Evolutionary conservation across 1,140 invertebrate genomes (phyloP), one percentile per base, ranked within the genome.

Genomic region (Achroia grisella): DNA sequence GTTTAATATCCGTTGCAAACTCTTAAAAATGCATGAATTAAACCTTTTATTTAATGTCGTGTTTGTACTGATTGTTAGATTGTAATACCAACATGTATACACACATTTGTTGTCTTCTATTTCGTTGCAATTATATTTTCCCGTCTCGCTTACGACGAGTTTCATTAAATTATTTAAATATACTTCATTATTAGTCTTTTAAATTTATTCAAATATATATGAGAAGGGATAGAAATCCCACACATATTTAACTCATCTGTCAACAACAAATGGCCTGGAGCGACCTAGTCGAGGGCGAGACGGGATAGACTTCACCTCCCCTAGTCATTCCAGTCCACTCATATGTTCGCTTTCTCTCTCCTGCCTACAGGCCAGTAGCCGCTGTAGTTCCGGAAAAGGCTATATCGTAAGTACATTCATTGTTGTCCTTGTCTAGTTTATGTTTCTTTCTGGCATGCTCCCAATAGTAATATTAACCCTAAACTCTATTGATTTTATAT

Each of bases 381-480:
- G 92, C 88, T 93, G 92, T 89, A 93, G 92, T 89, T 93, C 92
- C 88, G 92, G 92, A 89, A 93, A 93, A 91, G 92, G 92, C 90
- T 93, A 93, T 93, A 93, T 93, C 91, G 92, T 93, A 89, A 93
- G 92, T 93, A 89, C 87, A 67, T 67, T 82, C 67, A 74, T 62
- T 78, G 70, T 75, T 81, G 68, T 72, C 72, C 48, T 62, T 65
- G 57, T 75, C 59, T 71, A 64, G 39, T 53, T 45, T 55, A 44
- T 23, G 17, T 23, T 11, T 34, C 8, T 37, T 37, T 37, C 12
- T n/a, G 14, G 35, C 35, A 37, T 37, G 35, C 14, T 37, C 8
- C 11, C 35, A 34, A 12, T 11, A 11, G 5, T 3, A 2, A 34
- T 34, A 34, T 11, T 23, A 23, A 23, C 17, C 17, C 17, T 23